phyloP scores from a whole-genome alignment of 1,140 invertebrate genomes.

The Copidosoma floridanum region DNA sequence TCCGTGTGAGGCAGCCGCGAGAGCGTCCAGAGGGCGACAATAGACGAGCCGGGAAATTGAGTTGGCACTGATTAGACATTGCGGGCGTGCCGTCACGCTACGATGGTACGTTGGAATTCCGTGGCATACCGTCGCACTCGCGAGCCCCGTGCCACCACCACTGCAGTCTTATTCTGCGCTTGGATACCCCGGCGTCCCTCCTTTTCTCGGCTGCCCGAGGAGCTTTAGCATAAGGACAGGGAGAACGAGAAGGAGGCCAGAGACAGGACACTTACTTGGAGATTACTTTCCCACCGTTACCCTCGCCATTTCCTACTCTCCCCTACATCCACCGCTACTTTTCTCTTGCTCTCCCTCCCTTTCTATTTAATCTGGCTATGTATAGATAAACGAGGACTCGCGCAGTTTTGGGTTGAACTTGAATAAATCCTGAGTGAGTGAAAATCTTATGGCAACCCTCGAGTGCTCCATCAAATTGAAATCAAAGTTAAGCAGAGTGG shows the following conservation, averaged over 20 bases:
- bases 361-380: too few relatives aligned
- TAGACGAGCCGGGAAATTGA: slow-evolving; percentile 47
- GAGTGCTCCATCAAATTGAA: too few relatives aligned
- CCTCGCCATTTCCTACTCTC: too few relatives aligned
- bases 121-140: slow-evolving; percentile 36
- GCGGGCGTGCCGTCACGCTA: slow-evolving; percentile 47
- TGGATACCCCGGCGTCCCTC: slow-evolving; percentile 7
- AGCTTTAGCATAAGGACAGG: background rate
- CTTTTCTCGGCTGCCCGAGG: slow-evolving; percentile 23
- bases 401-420: too few relatives aligned
- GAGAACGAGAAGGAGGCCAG: background rate
- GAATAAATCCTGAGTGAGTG: too few relatives aligned
- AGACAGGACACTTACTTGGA: background rate
- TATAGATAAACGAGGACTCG: too few relatives aligned
- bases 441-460: too few relatives aligned
- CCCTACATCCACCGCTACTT: too few relatives aligned
- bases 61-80: slow-evolving; percentile 55
- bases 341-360: too few relatives aligned
- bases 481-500: too few relatives aligned
- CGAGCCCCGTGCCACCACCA: slow-evolving; percentile 16
- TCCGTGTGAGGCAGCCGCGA: too few relatives aligned
- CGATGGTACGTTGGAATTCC: slow-evolving; percentile 45
- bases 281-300: background rate
- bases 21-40: slow-evolving; percentile 30
- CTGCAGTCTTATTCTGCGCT: slow-evolving; percentile 32